Evolutionary conservation across 2,797 vertebrate species (phyloP), one percentile per base, ranked within the genome.

Genomic region (Hybognathus amarus): DNA sequence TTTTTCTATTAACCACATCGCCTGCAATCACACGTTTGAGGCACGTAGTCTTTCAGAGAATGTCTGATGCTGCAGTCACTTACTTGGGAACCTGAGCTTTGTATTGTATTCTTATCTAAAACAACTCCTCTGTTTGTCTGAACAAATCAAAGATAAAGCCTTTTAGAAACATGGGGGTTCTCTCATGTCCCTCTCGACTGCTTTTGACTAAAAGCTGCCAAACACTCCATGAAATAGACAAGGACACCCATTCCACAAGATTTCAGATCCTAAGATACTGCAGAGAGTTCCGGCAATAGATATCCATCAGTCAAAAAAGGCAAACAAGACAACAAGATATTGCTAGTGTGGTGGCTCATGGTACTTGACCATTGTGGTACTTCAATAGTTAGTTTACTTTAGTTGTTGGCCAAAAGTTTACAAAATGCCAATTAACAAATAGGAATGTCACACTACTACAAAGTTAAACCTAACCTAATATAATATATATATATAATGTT

Each of bases 111-210:
- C 89, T 90, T 87, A 71, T 85, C 78, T 76, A 70, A 85, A 80
- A 80, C 38, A 78, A 79, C 76, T 64, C 54, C 33, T 61, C 59
- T 59, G 52, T 85, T 81, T 85, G 69, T 78, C 52, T 63, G 66
- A 50, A 67, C 47, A 83, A 64, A 83, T 77, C 73, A 83, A 38
- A 83, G 54, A 71, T 83, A 79, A 83, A 64, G 89, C 85, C 90
- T 92, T 90, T 92, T 87, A 91, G 89, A 91, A 89, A 92, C 88
- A 86, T 75, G 89, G 88, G 87, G 83, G 85, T 71, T 87, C 89
- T 91, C 93, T 93, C 85, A 91, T 93, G 90, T 92, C 85, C 90
- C 87, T n/a, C 90, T 89, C 91, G 90, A 92, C 90, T 91, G 90
- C 89, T 83, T 86, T 88, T 90, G 90, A 91, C 90, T 91, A 90